Evolutionary conservation across 2,797 vertebrate genomes (phyloP).

Genomic region (Acanthurus tractus): DNA sequence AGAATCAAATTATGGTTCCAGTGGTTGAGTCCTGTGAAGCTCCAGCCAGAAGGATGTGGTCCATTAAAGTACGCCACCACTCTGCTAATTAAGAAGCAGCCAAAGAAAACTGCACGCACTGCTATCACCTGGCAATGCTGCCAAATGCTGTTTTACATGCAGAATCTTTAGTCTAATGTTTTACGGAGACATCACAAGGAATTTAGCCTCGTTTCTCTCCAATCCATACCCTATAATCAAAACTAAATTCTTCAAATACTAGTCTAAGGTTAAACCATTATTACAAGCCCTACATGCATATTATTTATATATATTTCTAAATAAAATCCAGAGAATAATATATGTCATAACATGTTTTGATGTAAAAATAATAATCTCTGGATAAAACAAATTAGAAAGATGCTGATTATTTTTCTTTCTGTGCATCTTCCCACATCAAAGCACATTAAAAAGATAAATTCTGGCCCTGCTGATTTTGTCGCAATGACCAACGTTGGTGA

Average conservation of each 20-base stretch:
- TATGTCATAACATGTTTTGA: not conserved
- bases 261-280: constrained; percentile 8
- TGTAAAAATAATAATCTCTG: not conserved
- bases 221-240: constrained; percentile 22
- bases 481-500: constrained; percentile 29
- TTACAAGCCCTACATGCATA: not conserved
- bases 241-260: constrained; percentile 8
- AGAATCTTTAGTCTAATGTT: constrained; percentile 86
- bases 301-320: not conserved
- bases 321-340: not conserved
- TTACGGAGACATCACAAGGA: constrained; percentile 85
- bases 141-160: constrained; percentile 84
- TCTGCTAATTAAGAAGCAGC: constrained; percentile 91
- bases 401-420: not conserved
- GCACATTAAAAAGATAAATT: not conserved
- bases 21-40: constrained; percentile 77
- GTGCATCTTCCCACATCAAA: constrained; percentile 8
- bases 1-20: constrained; percentile 90
- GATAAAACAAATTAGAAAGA: not conserved
- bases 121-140: constrained; percentile 87
- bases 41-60: constrained; percentile 94
- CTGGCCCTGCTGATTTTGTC: constrained; percentile 8
- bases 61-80: constrained; percentile 91
- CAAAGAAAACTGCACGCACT: constrained; percentile 89
- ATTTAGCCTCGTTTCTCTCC: constrained; percentile 67